Evolutionary conservation across 2,113 vertebrate species (phyloP).

Genomic region (Tragelaphus imberbis): DNA sequence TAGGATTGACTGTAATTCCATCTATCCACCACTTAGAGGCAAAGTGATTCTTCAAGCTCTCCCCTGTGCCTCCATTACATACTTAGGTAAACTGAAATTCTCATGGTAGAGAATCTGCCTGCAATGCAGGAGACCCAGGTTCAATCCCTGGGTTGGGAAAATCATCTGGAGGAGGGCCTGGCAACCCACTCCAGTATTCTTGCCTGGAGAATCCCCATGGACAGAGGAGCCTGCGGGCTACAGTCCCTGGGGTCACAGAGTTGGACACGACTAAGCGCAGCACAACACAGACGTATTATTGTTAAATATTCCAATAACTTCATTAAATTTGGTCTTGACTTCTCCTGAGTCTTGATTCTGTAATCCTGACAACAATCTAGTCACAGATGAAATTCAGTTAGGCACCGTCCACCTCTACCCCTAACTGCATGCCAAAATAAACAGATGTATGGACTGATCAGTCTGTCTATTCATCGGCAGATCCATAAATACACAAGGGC

Average conservation of each 20-base stretch:
- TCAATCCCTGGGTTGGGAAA: neutral
- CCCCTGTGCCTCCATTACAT: neutral
- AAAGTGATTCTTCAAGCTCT: neutral
- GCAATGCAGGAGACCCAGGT: neutral
- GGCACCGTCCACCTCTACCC: neutral
- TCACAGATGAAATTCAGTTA: neutral
- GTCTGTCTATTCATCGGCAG: neutral
- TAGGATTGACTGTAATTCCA: neutral
- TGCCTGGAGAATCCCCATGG: neutral
- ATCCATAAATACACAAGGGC: neutral
- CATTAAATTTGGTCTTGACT: neutral
- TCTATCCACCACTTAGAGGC: neutral
- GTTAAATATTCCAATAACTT: neutral
- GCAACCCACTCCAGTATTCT: neutral
- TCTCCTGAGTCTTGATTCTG: neutral
- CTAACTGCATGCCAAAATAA: neutral
- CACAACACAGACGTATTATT: neutral
- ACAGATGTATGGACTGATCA: accelerated
- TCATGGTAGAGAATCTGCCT: neutral
- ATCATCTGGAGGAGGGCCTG: neutral
- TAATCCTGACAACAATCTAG: neutral
- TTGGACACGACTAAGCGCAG: neutral
- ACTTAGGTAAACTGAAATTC: neutral
- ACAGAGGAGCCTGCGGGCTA: neutral
- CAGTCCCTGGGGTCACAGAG: neutral